Base-by-base conservation (phyloP, 2,888 invertebrate species). In the Peribatodes rhomboidaria region DNA sequence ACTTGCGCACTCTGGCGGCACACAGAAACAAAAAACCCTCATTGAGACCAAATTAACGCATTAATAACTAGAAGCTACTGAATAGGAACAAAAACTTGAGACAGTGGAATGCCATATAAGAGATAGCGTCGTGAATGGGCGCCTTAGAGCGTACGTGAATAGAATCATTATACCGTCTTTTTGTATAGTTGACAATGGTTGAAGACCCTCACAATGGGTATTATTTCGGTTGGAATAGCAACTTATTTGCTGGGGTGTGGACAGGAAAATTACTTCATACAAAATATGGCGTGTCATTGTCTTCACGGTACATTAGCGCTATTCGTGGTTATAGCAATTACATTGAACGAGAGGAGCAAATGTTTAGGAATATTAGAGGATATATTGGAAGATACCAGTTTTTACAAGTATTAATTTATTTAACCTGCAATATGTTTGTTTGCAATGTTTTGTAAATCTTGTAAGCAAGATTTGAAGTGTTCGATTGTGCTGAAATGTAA, bases 141-240 rank as follows among this genome's bases (percentile, higher is more conserved):
- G 46, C 46, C 46, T 46, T 22, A n/a, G 22, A 13, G 9, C 10
- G 14, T 14, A 41, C 31, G 54, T 41, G 41, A 54, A 54, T 54
- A 13, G 41, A 42, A 42, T 54, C 41, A 54, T 54, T 14, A 54
- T 42, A 42, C 16, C 10, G 49, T 31, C 27, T 49, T 31, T 49
- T 49, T 49, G 49, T 49, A 42, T 18, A 31, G 54, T 10, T 11
- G 11, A 54, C 54, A 54, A 54, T 54, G 20, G 27, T 4, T 1
- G 13, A 39, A 20, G n/a, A 22, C 14, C 14, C 37, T 52, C 39
- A 53, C 39, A 39, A 53, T 53, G 53, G 53, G 20, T 39, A 53
- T 52, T 52, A 37, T 52, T 35, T 52, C 50, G 37, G 35, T 52
- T 37, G 52, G 20, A 52, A 52, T 37, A 18, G 37, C 35, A 8